Evolutionary conservation across 2,888 invertebrate genomes (phyloP).

Genomic region (Standfussiana lucernea): DNA sequence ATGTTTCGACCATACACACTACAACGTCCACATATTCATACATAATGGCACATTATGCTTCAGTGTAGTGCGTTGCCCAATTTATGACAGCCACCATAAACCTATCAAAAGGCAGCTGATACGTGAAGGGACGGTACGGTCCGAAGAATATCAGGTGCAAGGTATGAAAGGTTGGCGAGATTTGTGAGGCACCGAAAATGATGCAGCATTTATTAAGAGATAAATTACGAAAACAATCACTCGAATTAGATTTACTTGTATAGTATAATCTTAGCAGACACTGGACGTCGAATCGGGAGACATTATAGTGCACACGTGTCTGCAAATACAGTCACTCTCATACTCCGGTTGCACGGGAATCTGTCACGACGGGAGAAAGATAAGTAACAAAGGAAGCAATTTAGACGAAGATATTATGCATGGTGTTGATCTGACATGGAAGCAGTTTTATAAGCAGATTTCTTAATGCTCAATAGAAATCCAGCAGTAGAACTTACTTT

Average conservation of each 20-base stretch:
- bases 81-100: constrained; percentile 80
- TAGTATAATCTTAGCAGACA: neutral
- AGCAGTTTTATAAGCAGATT: neutral
- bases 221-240: neutral
- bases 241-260: neutral
- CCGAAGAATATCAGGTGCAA: constrained; percentile 51
- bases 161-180: constrained; percentile 5
- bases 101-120: constrained; percentile 80
- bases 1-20: constrained; percentile 6
- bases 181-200: neutral
- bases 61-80: constrained; percentile 63
- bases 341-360: neutral
- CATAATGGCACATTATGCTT: constrained; percentile 42
- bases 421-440: neutral
- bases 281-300: neutral
- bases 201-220: neutral
- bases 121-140: constrained; percentile 76
- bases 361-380: neutral
- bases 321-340: neutral
- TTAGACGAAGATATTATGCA: neutral
- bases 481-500: neutral
- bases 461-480: neutral
- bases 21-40: constrained; percentile 44
- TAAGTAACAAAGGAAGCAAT: neutral
- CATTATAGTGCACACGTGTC: neutral